These are phyloP conservation scores for Protophormia terraenovae DNA, from an alignment of 2,888 invertebrate genomes.

Conservation along the genomic window DNA sequence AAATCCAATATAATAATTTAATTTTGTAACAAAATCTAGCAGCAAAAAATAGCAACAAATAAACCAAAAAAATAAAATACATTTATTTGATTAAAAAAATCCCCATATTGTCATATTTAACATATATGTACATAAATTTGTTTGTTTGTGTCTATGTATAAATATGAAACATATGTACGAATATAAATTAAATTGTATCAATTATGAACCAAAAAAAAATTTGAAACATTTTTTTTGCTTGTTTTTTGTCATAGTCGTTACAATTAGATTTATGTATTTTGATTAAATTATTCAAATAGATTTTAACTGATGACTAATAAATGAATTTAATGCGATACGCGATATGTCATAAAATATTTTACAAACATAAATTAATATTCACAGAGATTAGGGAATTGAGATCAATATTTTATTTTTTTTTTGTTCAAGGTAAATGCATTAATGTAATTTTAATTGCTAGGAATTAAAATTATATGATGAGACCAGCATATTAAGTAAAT, in stretches of 20 bases:
- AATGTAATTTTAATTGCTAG: not conserved
- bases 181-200: constrained; percentile 19
- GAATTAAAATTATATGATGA: not conserved
- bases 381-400: constrained; percentile 12
- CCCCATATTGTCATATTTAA: constrained; percentile 14
- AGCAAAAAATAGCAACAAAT: not conserved
- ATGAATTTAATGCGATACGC: constrained; percentile 7
- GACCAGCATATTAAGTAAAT: not conserved
- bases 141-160: not conserved
- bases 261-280: constrained; percentile 46
- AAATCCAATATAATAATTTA: constrained; percentile 19
- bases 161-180: not conserved
- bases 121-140: not conserved
- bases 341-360: constrained; percentile 17
- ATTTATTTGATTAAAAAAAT: constrained; percentile 26
- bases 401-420: not conserved
- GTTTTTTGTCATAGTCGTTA: too few species aligned
- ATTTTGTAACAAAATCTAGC: constrained; percentile 17
- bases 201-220: not conserved
- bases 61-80: not conserved
- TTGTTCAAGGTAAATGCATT: not conserved
- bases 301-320: constrained; percentile 41
- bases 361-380: too few species aligned
- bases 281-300: constrained; percentile 45
- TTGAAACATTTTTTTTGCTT: not conserved